Percentiles rank a stretch among this genome's conserved stretches.
These are phyloP conservation scores for Nematolebias whitei DNA, from an alignment of 2,113 vertebrate species.

Conservation along the genomic window DNA sequence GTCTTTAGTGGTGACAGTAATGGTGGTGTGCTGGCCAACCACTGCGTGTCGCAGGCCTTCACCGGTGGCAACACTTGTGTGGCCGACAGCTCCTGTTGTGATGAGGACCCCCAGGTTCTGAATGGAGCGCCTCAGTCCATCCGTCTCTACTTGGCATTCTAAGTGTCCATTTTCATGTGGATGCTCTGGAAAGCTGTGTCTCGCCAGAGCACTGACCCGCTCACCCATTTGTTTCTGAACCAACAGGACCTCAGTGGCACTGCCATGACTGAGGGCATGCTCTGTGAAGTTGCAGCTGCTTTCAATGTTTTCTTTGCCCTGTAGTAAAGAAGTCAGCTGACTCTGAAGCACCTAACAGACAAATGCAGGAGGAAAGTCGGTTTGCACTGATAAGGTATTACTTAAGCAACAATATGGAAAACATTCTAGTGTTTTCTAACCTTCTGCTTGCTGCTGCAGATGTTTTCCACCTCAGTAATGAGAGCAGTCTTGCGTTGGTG, in stretches of 20 bases:
- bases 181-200: slow-evolving; percentile 86
- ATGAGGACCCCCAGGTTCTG: slow-evolving; percentile 92
- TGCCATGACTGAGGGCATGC: slow-evolving; percentile 92
- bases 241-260: slow-evolving; percentile 90
- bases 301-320: slow-evolving; percentile 94
- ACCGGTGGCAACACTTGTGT: slow-evolving; percentile 91
- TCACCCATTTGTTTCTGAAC: slow-evolving; percentile 96
- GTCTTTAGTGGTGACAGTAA: slow-evolving; percentile 96
- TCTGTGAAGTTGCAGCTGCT: slow-evolving; percentile 95
- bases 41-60: slow-evolving; percentile 92
- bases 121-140: slow-evolving; percentile 90
- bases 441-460: slow-evolving; percentile 87
- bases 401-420: not conserved
- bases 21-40: slow-evolving; percentile 87
- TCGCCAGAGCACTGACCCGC: slow-evolving; percentile 86
- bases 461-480: slow-evolving; percentile 82
- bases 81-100: slow-evolving; percentile 90
- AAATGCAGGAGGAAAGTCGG: slow-evolving; percentile 17
- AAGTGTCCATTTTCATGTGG: slow-evolving; percentile 94
- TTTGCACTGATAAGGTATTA: not conserved
- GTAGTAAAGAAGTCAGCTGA: slow-evolving; percentile 89
- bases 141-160: slow-evolving; percentile 89
- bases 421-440: slow-evolving; percentile 62
- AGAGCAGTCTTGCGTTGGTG: slow-evolving; percentile 89
- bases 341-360: slow-evolving; percentile 87